Percentiles rank a stretch among this genome's conserved stretches.
These are phyloP conservation scores for Drosophila nasuta DNA, from an alignment of 1,140 invertebrate species.

Conservation along the genomic window DNA sequence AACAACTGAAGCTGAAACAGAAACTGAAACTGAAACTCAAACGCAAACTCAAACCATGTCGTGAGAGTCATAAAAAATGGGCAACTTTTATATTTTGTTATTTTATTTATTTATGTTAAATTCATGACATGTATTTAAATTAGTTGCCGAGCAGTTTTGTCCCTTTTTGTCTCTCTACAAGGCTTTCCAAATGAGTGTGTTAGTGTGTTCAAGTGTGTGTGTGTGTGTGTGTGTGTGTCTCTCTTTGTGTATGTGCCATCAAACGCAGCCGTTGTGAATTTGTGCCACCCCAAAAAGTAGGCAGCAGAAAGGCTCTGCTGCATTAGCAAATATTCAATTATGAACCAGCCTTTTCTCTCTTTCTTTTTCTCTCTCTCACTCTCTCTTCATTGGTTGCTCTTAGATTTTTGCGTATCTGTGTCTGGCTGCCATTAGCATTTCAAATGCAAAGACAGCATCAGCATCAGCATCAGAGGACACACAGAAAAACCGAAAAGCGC, in stretches of 20 bases:
- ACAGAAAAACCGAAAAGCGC: conserved; percentile 1
- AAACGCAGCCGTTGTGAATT: conserved; percentile 46
- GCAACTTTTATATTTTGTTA: conserved; percentile 37
- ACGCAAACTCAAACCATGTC: conserved; percentile 21
- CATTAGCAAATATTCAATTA: conserved; percentile 78
- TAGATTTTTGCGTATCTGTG: conserved; percentile 26
- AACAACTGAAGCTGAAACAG: conserved; percentile 3
- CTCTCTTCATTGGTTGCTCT: neutral
- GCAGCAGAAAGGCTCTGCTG: conserved; percentile 53
- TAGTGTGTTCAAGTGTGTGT: neutral
- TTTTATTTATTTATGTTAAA: conserved; percentile 72
- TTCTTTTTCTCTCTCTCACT: neutral
- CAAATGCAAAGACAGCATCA: conserved; percentile 33
- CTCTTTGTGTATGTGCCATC: conserved; percentile 33
- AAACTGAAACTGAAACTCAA: conserved; percentile 2
- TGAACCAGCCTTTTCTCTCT: conserved; percentile 37
- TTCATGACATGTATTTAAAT: conserved; percentile 80
- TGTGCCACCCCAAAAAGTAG: conserved; percentile 41
- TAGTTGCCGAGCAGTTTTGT: conserved; percentile 72
- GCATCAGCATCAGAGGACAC: conserved; percentile 10
- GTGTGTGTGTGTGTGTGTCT: conserved; percentile 19
- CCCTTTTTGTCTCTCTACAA: conserved; percentile 27
- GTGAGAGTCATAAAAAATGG: conserved; percentile 61
- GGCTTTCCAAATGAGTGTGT: neutral
- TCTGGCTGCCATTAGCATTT: conserved; percentile 68